Conservation (phyloP, 1,140 invertebrate species). For the Eubasilissa regina region DNA sequence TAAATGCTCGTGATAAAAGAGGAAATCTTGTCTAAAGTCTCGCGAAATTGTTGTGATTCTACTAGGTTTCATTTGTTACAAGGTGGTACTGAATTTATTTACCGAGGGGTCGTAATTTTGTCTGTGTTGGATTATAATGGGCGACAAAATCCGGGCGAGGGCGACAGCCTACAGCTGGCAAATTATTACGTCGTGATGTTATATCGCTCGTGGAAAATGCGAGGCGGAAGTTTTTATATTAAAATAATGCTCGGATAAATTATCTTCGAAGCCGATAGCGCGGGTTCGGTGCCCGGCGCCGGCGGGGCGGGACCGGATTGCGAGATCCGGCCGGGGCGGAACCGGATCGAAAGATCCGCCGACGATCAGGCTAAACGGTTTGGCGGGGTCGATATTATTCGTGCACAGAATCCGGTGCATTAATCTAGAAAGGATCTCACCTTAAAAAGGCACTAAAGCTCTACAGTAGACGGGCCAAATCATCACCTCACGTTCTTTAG, state of each 20-base stretch:
- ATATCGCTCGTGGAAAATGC: slow-evolving; percentile 56
- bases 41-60: background rate
- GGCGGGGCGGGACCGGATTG: too few species aligned
- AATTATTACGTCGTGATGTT: slow-evolving; percentile 58
- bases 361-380: too few species aligned
- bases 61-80: background rate
- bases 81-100: background rate
- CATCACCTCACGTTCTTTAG: too few species aligned
- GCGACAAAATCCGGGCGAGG: slow-evolving; percentile 21
- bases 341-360: too few species aligned
- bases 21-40: background rate
- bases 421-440: too few species aligned
- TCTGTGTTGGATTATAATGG: background rate
- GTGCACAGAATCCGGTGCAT: too few species aligned
- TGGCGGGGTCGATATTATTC: too few species aligned
- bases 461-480: too few species aligned
- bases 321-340: too few species aligned
- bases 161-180: slow-evolving; percentile 45
- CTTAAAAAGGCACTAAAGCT: too few species aligned
- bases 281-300: too few species aligned
- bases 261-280: background rate
- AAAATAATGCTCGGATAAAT: slow-evolving; percentile 14
- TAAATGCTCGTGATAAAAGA: background rate
- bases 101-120: background rate
- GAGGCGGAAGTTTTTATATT: slow-evolving; percentile 56